Conservation (phyloP, 2,797 vertebrate species). For the Scomberomorus guttatus region DNA sequence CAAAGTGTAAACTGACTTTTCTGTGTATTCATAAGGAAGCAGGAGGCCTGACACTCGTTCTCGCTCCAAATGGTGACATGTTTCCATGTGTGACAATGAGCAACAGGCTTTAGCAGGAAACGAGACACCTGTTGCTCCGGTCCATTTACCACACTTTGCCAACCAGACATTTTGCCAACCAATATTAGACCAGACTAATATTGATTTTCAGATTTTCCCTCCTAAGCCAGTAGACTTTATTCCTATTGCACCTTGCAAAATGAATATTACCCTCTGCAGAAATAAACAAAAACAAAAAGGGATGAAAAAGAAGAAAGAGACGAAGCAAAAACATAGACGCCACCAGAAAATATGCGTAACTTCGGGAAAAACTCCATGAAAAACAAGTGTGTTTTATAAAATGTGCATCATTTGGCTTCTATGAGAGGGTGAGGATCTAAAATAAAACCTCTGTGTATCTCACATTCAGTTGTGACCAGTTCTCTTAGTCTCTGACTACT, state of each 20-base stretch:
- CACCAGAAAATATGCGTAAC: background rate
- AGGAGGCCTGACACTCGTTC: conserved; percentile 49
- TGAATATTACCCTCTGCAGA: background rate
- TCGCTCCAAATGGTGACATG: conserved; percentile 63
- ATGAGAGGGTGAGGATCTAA: no score
- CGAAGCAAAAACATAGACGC: background rate
- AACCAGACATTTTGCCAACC: conserved; percentile 44
- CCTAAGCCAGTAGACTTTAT: background rate
- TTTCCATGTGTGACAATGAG: conserved; percentile 68
- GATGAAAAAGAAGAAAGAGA: background rate
- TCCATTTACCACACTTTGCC: conserved; percentile 62
- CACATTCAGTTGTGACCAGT: background rate
- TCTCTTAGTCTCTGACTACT: background rate
- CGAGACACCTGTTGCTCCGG: conserved; percentile 74
- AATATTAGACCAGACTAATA: conserved; percentile 37
- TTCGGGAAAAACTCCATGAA: background rate
- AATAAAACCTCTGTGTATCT: no score
- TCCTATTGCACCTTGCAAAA: background rate
- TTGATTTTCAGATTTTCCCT: conserved; percentile 71
- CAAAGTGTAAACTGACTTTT: conserved; percentile 49
- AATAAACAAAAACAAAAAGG: background rate
- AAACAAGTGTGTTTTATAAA: background rate
- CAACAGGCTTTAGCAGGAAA: conserved; percentile 67
- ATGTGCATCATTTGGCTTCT: background rate
- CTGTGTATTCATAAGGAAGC: conserved; percentile 40